A percentile compares a stretch with the other conserved stretches of the same genome.
Conservation (phyloP, 2,113 vertebrate species). For the Nothobranchius kuhntae region DNA sequence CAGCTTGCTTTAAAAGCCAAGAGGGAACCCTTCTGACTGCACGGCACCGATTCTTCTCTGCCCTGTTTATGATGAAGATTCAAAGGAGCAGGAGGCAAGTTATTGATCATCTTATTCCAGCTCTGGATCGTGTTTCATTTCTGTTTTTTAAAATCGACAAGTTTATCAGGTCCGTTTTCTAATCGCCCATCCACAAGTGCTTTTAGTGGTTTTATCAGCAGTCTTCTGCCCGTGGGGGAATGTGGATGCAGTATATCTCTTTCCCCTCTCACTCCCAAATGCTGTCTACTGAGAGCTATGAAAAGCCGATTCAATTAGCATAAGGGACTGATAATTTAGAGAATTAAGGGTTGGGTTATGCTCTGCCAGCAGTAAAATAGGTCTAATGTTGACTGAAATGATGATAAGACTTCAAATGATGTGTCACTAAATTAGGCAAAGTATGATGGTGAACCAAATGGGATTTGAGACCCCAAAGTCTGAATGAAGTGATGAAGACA, state of each 20-base stretch:
- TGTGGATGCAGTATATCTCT: too few species aligned
- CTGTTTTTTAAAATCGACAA: constrained; percentile 1
- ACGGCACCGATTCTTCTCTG: constrained; percentile 1
- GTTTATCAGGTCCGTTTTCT: constrained; percentile 11
- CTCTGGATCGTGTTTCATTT: constrained; percentile 4
- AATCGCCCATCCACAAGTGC: constrained; percentile 16
- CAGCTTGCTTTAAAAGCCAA: constrained; percentile 53
- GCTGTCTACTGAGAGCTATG: constrained; percentile 58
- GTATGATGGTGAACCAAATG: constrained; percentile 35
- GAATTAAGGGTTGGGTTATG: constrained; percentile 56
- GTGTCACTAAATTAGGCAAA: constrained; percentile 17
- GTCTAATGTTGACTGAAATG: constrained; percentile 47
- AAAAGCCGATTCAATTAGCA: constrained; percentile 63
- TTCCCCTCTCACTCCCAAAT: constrained; percentile 20
- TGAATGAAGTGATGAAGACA: constrained; percentile 9
- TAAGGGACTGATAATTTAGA: constrained; percentile 59
- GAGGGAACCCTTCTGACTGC: constrained; percentile 40
- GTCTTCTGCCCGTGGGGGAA: constrained; percentile 10
- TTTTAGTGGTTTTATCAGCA: constrained; percentile 15
- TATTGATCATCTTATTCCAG: constrained; percentile 36
- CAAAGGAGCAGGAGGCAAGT: not conserved
- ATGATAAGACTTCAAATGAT: constrained; percentile 56
- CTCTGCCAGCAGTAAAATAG: constrained; percentile 52
- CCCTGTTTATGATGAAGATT: constrained; percentile 4
- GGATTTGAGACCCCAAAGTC: constrained; percentile 11